These are phyloP conservation scores for Torymus aiolomorphi DNA, from an alignment of 2,888 invertebrate genomes.

Conservation along the genomic window DNA sequence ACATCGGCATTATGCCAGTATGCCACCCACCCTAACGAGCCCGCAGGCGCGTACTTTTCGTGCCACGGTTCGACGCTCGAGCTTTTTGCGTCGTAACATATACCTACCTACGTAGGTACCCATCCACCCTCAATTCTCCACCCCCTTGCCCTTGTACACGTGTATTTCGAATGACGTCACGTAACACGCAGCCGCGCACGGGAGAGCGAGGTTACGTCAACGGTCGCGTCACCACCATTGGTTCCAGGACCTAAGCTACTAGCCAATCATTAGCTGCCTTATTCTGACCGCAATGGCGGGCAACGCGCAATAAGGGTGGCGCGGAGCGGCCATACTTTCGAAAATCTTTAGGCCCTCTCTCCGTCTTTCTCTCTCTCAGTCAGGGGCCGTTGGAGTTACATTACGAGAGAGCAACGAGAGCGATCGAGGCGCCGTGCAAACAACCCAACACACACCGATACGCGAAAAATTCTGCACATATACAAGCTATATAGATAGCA, in stretches of 20 bases:
- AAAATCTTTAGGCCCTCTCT: slow-evolving; percentile 69
- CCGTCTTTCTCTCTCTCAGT: not conserved
- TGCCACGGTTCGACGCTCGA: no score
- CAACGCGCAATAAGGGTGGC: slow-evolving; percentile 60
- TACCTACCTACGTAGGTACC: not conserved
- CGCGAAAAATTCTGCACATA: no score
- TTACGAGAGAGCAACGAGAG: no score
- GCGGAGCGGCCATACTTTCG: slow-evolving; percentile 72
- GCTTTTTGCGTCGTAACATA: not conserved
- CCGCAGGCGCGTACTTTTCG: no score
- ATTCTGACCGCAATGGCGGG: slow-evolving; percentile 65
- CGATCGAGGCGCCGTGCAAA: no score
- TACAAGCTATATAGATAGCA: no score
- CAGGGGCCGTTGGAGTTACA: no score
- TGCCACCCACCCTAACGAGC: no score
- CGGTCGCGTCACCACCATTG: no score
- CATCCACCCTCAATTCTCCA: not conserved
- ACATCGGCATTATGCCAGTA: no score
- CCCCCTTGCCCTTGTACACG: slow-evolving; percentile 24
- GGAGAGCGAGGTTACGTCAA: slow-evolving; percentile 29
- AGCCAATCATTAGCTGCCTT: not conserved
- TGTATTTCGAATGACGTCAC: slow-evolving; percentile 41
- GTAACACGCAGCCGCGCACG: not conserved
- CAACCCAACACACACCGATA: no score
- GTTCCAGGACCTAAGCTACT: not conserved